Evolutionary conservation across 2,797 vertebrate species (phyloP), one percentile per base, ranked within the genome.

Genomic region (Melanotaenia maccullochi): DNA sequence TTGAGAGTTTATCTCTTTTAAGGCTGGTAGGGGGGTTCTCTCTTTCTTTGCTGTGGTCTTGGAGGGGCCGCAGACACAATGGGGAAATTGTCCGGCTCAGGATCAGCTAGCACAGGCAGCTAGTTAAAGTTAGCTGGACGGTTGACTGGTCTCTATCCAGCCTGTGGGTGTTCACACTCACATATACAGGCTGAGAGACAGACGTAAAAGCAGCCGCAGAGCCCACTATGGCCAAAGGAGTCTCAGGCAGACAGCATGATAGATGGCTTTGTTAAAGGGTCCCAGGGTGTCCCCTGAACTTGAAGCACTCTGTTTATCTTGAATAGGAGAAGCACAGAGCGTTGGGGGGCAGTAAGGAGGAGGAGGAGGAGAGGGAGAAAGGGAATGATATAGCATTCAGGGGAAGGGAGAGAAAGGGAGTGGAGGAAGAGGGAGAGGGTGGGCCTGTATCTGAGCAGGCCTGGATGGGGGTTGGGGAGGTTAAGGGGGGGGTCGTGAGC

Each of bases 241-340:
- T 91, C 85, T 88, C 68, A 81, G 87, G 89, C 92, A 93, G 94
- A 94, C 93, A 94, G 92, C 85, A 92, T 94, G 94, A 95, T 94
- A 94, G 94, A 94, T 95, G 89, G 94, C 92, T 95, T 94, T 94
- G 94, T 94, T 94, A 95, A 93, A 93, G 93, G 93, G 94, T 99
- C 97, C 97, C 96, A 96, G 96, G 97, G 97, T 97, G 97, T 97
- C 97, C 96, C 96, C 96, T 97, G 97, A 97, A 98, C 97, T 98
- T 97, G 96, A 96, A 97, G 96, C 96, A 97, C 96, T 97, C 96
- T 98, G 97, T 98, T 98, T 98, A 97, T 97, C 96, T 96, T 98
- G 96, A 97, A 98, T 97, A 96, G 97, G 96, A 93, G 85, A 95
- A 90, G 94, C 94, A 95, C 93, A 95, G 95, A 94, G 96, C 95